A percentile compares a stretch with the other conserved stretches of the same genome.
phyloP scores from a whole-genome alignment of 2,113 vertebrate species.

The Aspiorhynchus laticeps region DNA sequence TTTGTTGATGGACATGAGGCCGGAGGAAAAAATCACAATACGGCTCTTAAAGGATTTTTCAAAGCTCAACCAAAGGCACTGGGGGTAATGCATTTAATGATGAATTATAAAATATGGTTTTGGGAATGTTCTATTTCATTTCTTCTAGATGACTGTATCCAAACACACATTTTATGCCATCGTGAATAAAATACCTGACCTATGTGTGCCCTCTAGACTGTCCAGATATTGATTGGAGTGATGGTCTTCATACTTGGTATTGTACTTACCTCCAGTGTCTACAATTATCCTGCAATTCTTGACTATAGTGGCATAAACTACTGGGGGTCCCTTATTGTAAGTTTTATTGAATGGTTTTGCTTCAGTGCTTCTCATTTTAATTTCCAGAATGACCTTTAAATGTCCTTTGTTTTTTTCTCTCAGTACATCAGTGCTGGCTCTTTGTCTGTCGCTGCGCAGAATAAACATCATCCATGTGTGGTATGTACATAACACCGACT shows the following conservation, averaged over 20 bases:
- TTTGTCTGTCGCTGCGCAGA: slow-evolving; percentile 34
- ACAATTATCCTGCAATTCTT: background rate
- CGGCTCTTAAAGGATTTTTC: background rate
- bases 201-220: background rate
- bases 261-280: background rate
- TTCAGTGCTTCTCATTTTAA: background rate
- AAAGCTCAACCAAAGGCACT: slow-evolving; percentile 46
- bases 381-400: background rate
- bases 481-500: slow-evolving; percentile 29
- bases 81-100: slow-evolving; percentile 43
- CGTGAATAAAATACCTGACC: background rate
- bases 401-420: background rate
- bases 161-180: background rate
- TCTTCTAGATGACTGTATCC: background rate
- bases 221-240: slow-evolving; percentile 47
- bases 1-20: background rate
- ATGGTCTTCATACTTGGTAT: slow-evolving; percentile 33
- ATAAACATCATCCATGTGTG: slow-evolving; percentile 12
- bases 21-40: background rate
- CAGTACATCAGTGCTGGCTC: slow-evolving; percentile 49
- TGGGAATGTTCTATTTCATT: background rate
- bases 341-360: background rate
- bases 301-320: background rate
- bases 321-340: slow-evolving; percentile 50
- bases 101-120: background rate